Evolutionary conservation across 2,888 invertebrate genomes (phyloP), one percentile per base, ranked within the genome.

Genomic region (Mechanitis mazaeus): DNA sequence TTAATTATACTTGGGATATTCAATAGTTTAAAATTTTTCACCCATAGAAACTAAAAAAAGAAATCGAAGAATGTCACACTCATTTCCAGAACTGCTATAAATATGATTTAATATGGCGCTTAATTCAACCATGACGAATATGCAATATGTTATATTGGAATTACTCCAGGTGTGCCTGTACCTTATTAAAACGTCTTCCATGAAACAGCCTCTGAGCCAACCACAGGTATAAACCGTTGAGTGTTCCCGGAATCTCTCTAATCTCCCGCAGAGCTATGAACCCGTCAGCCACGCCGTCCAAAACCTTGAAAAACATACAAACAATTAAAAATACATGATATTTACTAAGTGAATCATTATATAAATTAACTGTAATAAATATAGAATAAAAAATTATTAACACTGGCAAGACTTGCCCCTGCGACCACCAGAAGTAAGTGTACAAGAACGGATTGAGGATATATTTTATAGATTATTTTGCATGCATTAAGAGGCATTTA

Each of bases 201-300:
- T 96, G 96, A 79, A 98, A 98, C 35, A 98, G 91, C 57, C 98
- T 92, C 82, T 98, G 98, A 73, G 97, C 97, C 67, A 98, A 91
- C 96, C 98, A 98, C 69, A 98, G 89, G 77, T 98, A 98, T 31
- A 98, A 91, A 0, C 98, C 98, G 79, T 98, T 98, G 33, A 98
- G 87, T 0, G 98, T 98, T 6, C 98, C 97, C 0, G 98, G 98
- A 58, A 98, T 98, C 76, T 98, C 96, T 33, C 96, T 92, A 33
- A 98, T 96, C 78, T 97, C 96, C 0, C 98, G 92, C 45, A 98
- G 88, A 7, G 96, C 96, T 70, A 98, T 97, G 78, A 97, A 98
- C 60, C 95, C 97, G 74, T 98, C 97, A 0, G 96, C 95, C 1
- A 98, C 97, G 0, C 98, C 98, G 72, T 98, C 97, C 55, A 98